A percentile compares a stretch with the other conserved stretches of the same genome.
These are phyloP conservation scores for Paraplagusia blochii DNA, from an alignment of 2,113 vertebrate species.

Conservation along the genomic window DNA sequence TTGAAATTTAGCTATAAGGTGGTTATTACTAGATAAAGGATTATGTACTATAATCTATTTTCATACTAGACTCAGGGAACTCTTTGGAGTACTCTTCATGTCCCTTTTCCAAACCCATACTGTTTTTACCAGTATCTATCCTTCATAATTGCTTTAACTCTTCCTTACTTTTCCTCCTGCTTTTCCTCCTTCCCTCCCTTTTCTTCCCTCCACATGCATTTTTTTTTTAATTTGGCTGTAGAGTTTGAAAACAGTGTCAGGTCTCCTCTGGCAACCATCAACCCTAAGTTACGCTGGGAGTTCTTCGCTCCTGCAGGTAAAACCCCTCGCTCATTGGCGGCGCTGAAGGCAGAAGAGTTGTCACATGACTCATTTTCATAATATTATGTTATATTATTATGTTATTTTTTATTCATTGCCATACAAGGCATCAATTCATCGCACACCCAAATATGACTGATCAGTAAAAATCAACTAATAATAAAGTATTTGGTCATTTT, in stretches of 20 bases:
- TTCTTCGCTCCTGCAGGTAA: slow-evolving; percentile 95
- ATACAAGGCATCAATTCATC: too few species aligned
- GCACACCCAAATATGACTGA: too few species aligned
- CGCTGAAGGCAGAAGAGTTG: slow-evolving; percentile 16
- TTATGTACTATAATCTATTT: too few species aligned
- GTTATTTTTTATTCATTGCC: too few species aligned
- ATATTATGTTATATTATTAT: not conserved
- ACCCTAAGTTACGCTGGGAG: slow-evolving; percentile 86
- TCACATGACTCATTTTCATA: not conserved
- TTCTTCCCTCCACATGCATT: slow-evolving; percentile 24
- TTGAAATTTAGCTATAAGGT: too few species aligned
- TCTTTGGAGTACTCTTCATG: slow-evolving; percentile 2
- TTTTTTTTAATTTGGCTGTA: slow-evolving; percentile 54
- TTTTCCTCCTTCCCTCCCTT: slow-evolving; percentile 8
- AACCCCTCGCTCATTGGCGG: slow-evolving; percentile 36
- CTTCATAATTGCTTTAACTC: slow-evolving; percentile 28
- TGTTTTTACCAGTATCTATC: slow-evolving; percentile 48
- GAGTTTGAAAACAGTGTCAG: slow-evolving; percentile 71
- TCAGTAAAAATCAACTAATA: too few species aligned
- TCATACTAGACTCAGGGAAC: too few species aligned
- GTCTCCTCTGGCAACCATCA: slow-evolving; percentile 81
- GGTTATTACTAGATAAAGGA: too few species aligned
- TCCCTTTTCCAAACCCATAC: slow-evolving; percentile 30
- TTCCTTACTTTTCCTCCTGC: slow-evolving; percentile 1
- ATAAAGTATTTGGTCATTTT: slow-evolving; percentile 13